A percentile compares a stretch with the other conserved stretches of the same genome.
phyloP scores from a whole-genome alignment of 2,888 invertebrate species.

The Melanophora roralis region DNA sequence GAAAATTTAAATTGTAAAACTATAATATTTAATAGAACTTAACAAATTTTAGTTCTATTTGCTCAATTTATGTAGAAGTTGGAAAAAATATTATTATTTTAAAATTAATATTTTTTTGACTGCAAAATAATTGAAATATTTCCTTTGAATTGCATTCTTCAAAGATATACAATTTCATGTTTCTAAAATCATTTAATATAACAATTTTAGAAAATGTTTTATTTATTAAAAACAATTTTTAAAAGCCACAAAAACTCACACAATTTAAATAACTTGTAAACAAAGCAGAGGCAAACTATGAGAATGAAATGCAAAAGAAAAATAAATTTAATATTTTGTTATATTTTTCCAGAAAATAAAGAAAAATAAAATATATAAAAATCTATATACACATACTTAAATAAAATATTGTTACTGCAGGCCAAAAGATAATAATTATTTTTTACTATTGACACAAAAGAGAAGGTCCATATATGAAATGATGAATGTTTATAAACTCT shows the following conservation, averaged over 20 bases:
- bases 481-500: background rate
- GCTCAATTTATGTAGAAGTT: too few relatives aligned
- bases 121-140: constrained; percentile 4
- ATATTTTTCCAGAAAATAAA: constrained; percentile 18
- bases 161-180: background rate
- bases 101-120: background rate
- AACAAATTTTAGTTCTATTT: too few relatives aligned
- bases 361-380: background rate
- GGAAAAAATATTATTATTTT: too few relatives aligned
- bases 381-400: background rate
- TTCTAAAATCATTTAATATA: constrained; percentile 29
- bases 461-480: background rate
- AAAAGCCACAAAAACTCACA: constrained; percentile 24
- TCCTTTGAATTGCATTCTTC: background rate
- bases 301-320: background rate
- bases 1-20: too few relatives aligned
- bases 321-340: constrained; percentile 31
- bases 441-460: constrained; percentile 6
- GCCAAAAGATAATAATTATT: constrained; percentile 39
- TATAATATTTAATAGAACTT: too few relatives aligned
- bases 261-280: constrained; percentile 14
- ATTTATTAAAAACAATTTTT: constrained; percentile 29
- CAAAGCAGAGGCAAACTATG: background rate
- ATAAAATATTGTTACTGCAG: constrained; percentile 2
- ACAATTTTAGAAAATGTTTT: constrained; percentile 39